Conservation (phyloP, 1,140 invertebrate genomes). For the Holcopasites calliopsidis region DNA sequence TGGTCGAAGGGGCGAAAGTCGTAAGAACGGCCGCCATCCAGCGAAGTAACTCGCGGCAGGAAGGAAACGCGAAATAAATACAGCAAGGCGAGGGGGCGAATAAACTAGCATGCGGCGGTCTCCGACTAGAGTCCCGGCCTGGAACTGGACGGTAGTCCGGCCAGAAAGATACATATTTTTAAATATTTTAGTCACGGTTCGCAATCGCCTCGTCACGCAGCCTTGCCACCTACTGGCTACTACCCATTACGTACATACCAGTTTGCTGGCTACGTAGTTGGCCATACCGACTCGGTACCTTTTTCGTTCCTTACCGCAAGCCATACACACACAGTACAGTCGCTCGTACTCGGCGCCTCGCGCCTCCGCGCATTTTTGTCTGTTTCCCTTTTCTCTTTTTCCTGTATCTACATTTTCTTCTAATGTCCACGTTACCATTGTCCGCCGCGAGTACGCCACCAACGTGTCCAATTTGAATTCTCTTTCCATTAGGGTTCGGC, state of each 20-base stretch:
- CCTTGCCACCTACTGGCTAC: slow-evolving; percentile 78
- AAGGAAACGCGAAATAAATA: slow-evolving; percentile 81
- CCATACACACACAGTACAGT: too few relatives aligned
- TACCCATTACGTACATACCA: slow-evolving; percentile 76
- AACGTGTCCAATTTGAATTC: too few relatives aligned
- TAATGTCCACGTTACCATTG: too few relatives aligned
- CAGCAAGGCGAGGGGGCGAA: slow-evolving; percentile 64
- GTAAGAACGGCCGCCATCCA: slow-evolving; percentile 55
- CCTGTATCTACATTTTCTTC: too few relatives aligned
- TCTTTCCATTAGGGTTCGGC: too few relatives aligned
- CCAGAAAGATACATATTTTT: slow-evolving; percentile 81
- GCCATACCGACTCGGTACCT: slow-evolving; percentile 40
- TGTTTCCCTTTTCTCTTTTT: background rate
- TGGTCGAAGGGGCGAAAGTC: slow-evolving; percentile 29
- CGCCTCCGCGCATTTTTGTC: background rate
- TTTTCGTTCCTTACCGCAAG: slow-evolving; percentile 24
- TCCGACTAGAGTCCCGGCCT: slow-evolving; percentile 61
- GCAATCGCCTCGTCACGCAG: slow-evolving; percentile 80
- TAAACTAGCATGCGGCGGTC: slow-evolving; percentile 47
- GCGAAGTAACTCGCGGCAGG: slow-evolving; percentile 65
- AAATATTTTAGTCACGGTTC: slow-evolving; percentile 81
- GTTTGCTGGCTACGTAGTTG: slow-evolving; percentile 56
- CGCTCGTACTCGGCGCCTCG: too few relatives aligned
- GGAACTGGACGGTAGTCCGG: slow-evolving; percentile 79
- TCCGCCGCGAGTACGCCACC: too few relatives aligned